Base-by-base conservation (phyloP, 2,888 invertebrate genomes). In the Augiades crinisus region DNA sequence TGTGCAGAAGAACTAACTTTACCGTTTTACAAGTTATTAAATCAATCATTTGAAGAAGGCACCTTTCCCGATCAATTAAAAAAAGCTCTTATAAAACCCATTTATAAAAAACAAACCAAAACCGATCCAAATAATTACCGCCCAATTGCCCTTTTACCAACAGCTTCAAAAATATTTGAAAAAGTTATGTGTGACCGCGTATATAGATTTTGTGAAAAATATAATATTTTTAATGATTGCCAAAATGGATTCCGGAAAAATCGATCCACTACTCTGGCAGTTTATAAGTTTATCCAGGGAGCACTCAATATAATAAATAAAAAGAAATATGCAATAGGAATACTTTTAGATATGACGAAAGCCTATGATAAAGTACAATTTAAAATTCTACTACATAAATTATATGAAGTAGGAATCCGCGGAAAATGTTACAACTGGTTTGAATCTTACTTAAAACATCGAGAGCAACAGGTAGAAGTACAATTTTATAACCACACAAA, bases 291-390 rank as follows among this genome's bases (percentile, higher is more conserved):
- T 19, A 45, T 56, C 5, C 45, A 56, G 16, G 22, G 53, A 21
- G 41, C 37, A n/a, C 19, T 58, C 10, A 17, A 58, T 16, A 10
- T 10, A 10, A 4, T 27, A 27, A 27, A 10, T 27, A 10, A 27
- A 3, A 27, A 27, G 10, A 1, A 46, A 24, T 51, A 53, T 40
- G 57, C 59, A 3, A 40, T 54, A 13, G 58, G 58, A 13, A 33
- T 59, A 3, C 22, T 60, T 22, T 44, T 60, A 5, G 62, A 60
- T 31, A 59, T 62, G 59, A 53, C 52, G 2, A 60, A 62, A 36
- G 62, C 60, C 5, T 62, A 60, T 22, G 62, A 62, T 34, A 47
- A 38, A 34, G 58, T 62, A 1, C 14, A 24, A n/a, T 40, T 7
- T 13, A 40, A 14, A 10, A 24, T 24, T n/a, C 24, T 27, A 27